Percentiles rank a stretch among this genome's conserved stretches.
These are phyloP conservation scores for Mico argentatus DNA, from an alignment of 2,797 vertebrate genomes.

Conservation along the genomic window DNA sequence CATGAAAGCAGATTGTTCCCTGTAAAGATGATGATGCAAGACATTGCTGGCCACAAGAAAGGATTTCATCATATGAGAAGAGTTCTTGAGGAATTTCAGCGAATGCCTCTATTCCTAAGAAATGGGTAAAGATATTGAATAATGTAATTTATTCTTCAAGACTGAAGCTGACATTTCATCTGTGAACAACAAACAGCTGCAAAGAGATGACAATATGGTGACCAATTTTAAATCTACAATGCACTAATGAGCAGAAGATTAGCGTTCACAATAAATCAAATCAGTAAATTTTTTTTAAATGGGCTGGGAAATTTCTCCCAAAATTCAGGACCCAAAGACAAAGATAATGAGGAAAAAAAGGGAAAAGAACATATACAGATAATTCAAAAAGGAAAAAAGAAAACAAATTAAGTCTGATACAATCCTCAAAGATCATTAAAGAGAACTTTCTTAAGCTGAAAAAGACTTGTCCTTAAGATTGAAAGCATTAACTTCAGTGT, in stretches of 20 bases:
- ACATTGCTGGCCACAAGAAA: background rate
- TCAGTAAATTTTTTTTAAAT: background rate
- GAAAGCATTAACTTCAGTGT: background rate
- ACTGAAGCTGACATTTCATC: constrained; percentile 7
- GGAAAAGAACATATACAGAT: background rate
- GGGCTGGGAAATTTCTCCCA: background rate
- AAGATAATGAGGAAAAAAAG: background rate
- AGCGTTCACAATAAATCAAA: background rate
- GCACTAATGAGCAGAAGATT: background rate
- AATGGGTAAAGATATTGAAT: background rate
- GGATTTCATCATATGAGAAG: background rate
- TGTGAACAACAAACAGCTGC: background rate
- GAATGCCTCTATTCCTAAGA: background rate
- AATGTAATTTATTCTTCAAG: background rate
- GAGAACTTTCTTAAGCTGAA: background rate
- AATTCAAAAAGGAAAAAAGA: background rate
- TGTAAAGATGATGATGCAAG: background rate
- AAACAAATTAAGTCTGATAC: background rate
- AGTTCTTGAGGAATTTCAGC: background rate
- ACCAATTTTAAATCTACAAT: background rate
- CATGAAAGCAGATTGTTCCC: background rate
- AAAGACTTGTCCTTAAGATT: background rate
- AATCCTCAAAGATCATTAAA: background rate
- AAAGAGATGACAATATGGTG: background rate
- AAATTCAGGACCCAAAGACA: background rate